Evolutionary conservation across 2,888 invertebrate genomes (phyloP), one percentile per base, ranked within the genome.

Genomic region (Tenthredo mesomela): DNA sequence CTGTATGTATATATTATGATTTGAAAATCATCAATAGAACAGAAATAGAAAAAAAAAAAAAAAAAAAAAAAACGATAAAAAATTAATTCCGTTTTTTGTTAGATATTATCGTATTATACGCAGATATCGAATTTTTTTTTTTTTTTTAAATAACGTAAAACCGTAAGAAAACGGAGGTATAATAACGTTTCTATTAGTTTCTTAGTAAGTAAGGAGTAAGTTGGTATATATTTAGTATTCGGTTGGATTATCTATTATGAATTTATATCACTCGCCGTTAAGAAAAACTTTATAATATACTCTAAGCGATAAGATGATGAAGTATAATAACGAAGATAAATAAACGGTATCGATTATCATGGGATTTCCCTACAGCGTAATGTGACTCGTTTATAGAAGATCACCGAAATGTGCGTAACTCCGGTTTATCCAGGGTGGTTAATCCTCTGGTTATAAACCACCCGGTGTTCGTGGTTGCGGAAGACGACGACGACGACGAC

Each of bases 391-490:
- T 54, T 54, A n/a, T 54, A 54, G 0, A 54, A 54, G 10, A 61
- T 61, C 21, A 12, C 25, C 25, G 61, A 61, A 25, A 61, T 25
- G 25, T 25, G 10, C n/a, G n/a, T 21, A 3, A 21, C 61, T 25
- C 61, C 61, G 54, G 18, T 54, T 54, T 54, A 61, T 61, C 61
- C 61, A 21, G 61, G 61, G 61, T 67, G 77, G 71, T 85, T 80
- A 84, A 84, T 78, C 75, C 37, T 37, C 18, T 2, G n/a, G 33
- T 37, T 33, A 37, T 70, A 78, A 86, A 37, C 47, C 78, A 61
- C 78, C 58, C 21, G 40, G 40, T 61, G 21, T 40, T n/a, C 50
- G 18, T 10, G 80, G n/a, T 54, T 29, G 80, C 82, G 10, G 9
- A 2, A 54, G 7, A 77, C 33, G n/a, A 25, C 21, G 50, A 29